Percentiles rank a stretch among this genome's conserved stretches.
Conservation (phyloP, 2,797 vertebrate species). For the Malurus leucopterus region DNA sequence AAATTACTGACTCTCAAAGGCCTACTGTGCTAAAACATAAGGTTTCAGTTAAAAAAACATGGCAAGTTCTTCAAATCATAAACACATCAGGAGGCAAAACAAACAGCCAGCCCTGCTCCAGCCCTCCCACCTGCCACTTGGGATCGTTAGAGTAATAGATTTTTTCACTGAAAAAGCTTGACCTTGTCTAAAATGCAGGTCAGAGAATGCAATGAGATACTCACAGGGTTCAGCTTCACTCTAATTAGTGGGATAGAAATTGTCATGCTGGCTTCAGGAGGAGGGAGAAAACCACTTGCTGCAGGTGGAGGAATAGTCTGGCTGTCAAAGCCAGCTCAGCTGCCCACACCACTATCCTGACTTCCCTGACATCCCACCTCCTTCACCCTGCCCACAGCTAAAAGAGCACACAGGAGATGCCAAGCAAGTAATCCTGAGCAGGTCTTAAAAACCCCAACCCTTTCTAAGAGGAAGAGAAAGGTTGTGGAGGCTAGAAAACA, state of each 20-base stretch:
- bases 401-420: not conserved
- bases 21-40: not conserved
- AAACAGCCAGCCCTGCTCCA: not conserved
- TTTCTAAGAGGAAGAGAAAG: not conserved
- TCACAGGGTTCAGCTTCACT: not conserved
- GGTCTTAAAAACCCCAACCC: not conserved
- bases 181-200: not conserved
- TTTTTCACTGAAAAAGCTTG: not conserved
- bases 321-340: not conserved
- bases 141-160: not conserved
- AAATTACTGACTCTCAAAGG: not conserved
- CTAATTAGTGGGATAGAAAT: not conserved
- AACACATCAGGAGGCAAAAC: not conserved
- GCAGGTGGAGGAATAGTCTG: accelerated
- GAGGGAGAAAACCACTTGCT: not conserved
- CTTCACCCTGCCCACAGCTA: not conserved
- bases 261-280: not conserved
- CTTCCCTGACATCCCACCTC: accelerated
- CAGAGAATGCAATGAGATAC: not conserved
- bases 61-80: not conserved
- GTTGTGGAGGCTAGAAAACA: not conserved
- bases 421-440: not conserved
- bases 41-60: not conserved
- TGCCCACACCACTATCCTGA: not conserved
- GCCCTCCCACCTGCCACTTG: not conserved